Base-by-base conservation (phyloP, 1,140 invertebrate species). In the Brachionus rotundiformis region DNA sequence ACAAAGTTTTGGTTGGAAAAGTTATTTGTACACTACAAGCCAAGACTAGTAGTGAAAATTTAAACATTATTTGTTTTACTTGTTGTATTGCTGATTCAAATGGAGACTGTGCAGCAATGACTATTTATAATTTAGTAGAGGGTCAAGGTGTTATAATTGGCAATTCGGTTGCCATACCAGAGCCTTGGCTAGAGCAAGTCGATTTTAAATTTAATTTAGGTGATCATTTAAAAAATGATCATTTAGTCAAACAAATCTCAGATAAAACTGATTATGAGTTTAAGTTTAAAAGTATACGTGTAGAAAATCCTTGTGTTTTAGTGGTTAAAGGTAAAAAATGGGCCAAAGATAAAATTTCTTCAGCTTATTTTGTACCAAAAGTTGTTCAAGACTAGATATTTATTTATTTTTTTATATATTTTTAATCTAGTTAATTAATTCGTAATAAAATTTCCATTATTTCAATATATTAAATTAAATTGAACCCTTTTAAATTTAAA, bases 121-220 rank as follows among this genome's bases (percentile, higher is more conserved):
- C 92, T 0, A 90, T 94, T 36, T 95, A 94, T 87, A 95, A 95
- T 89, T 90, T 94, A 85, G 92, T 92, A 25, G 90, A 91, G 85
- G 92, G 92, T 3, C 91, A 91, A 86, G 93, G 93, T 44, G 92
- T 93, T 59, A 93, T 93, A 80, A 92, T 94, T 76, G 94, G 93
- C 1, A 93, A 95, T 88, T 91, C 91, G 36, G 92, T 95, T 10
- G 92, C 92, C 1, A 92, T 95, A 83, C 92, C 93, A 0, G 92
- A 94, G 85, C 94, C 94, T 0, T 90, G 87, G 84, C 84, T 93
- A n/a, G 90, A 89, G 23, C 84, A 89, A 82, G 90, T 93, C 39
- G 86, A 90, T 83, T 91, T 93, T 85, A 88, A 89, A 88, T 83
- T 93, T 92, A 85, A 88, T 91, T 82, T 94, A 92, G 86, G 39